Percentiles rank a stretch among this genome's conserved stretches.
Evolutionary conservation across 1,140 invertebrate species (phyloP).

Genomic region (Listronotus bonariensis): DNA sequence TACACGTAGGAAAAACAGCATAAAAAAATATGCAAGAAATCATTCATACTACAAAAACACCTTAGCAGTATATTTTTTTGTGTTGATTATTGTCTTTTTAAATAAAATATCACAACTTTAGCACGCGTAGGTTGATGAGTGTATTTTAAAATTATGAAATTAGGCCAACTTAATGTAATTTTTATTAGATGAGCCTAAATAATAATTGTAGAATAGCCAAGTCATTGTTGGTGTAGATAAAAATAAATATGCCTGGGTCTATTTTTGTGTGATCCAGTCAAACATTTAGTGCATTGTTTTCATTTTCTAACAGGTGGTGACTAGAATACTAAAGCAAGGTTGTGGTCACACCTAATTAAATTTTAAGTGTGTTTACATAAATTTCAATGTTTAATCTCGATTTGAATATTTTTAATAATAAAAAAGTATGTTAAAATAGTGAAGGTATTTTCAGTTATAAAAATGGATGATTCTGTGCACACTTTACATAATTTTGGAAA

Average conservation of each 20-base stretch:
- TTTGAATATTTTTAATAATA: conserved; percentile 1
- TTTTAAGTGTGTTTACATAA: conserved; percentile 12
- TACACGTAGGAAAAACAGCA: no score
- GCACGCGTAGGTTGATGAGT: conserved; percentile 6
- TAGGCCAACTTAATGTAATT: conserved; percentile 23
- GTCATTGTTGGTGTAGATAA: conserved; percentile 32
- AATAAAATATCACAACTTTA: not conserved
- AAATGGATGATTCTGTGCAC: conserved; percentile 7
- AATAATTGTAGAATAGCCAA: conserved; percentile 23
- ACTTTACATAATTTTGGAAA: not conserved
- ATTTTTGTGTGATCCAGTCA: conserved; percentile 28
- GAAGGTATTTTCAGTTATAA: conserved; percentile 2
- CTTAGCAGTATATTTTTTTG: not conserved
- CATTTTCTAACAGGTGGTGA: conserved; percentile 30
- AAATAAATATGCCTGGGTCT: conserved; percentile 27
- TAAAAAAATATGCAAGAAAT: no score
- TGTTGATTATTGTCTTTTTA: not conserved
- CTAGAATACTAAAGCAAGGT: conserved; percentile 11
- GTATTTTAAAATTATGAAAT: conserved; percentile 13
- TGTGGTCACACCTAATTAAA: conserved; percentile 22
- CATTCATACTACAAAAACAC: no score
- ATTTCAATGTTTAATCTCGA: not conserved
- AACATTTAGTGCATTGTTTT: conserved; percentile 30
- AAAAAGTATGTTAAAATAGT: not conserved
- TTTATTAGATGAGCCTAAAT: conserved; percentile 19